phyloP scores from a whole-genome alignment of 1,140 invertebrate genomes.

The Yoshiicerus persimilis region DNA sequence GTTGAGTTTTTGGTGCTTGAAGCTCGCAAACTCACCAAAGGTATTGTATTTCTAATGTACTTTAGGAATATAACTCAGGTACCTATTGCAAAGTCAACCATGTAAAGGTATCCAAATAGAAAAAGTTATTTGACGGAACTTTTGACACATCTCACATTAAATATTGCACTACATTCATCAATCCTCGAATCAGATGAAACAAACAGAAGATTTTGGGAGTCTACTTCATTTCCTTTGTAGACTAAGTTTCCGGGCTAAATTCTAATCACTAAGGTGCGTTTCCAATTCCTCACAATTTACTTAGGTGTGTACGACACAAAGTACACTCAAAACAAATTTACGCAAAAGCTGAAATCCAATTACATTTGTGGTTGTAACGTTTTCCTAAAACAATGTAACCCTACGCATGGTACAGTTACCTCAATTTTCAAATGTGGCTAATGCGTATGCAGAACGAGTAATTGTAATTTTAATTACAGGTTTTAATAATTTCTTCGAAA shows the following conservation, averaged over 20 bases:
- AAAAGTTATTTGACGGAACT: background rate
- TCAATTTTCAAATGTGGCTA: background rate
- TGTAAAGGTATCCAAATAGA: background rate
- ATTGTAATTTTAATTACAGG: background rate
- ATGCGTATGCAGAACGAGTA: background rate
- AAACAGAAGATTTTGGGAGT: background rate
- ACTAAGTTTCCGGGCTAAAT: background rate
- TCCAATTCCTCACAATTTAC: background rate
- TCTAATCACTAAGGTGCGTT: background rate
- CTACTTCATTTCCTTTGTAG: background rate
- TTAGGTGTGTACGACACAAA: too few species aligned
- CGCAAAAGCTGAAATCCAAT: background rate
- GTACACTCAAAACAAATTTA: too few species aligned
- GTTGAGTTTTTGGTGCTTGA: background rate
- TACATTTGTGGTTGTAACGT: background rate
- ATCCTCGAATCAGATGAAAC: background rate
- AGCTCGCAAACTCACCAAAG: background rate
- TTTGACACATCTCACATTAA: conserved; percentile 5
- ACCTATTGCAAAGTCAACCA: background rate
- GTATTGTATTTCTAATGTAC: background rate
- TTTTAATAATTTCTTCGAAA: background rate
- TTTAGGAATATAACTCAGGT: too few species aligned
- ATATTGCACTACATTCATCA: background rate
- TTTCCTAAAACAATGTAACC: background rate
- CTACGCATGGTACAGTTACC: background rate